Base-by-base conservation (phyloP, 2,113 vertebrate species). In the Cyanistes caeruleus region DNA sequence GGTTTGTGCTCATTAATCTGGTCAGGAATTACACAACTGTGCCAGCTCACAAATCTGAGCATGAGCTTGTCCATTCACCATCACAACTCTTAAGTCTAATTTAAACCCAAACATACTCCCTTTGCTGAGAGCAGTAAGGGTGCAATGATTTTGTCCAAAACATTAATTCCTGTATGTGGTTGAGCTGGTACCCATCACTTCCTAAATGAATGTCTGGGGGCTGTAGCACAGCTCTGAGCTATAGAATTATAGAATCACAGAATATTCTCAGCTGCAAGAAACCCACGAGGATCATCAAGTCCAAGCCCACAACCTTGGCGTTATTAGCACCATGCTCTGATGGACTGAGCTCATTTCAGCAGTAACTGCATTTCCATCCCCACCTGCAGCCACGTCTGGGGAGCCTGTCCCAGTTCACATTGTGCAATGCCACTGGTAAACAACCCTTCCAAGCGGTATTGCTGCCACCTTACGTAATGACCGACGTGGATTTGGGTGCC, bases 391-490 rank as follows among this genome's bases (percentile, higher is more conserved):
- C 74, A 39, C 4, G 4, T 60, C 95, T 85, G 78, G 76, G 5
- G 17, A 84, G 63, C 60, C 3, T 18, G 72, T 77, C 52, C 82
- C 87, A 76, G 78, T 68, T 76, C 33, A 3, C 65, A 12, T 95
- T 96, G 93, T 90, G 95, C 81, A 95, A 95, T 21, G 80, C 28
- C 15, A 0, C 64, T 84, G 90, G 85, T 94, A 95, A 93, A 94
- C 95, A 96, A 69, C 68, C 55, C 62, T 73, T 75, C 86, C 80
- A 22, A 90, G 73, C 60, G 88, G 16, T 87, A 65, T 90, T 94
- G 82, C 93, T 90, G 68, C 85, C 82, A 86, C 84, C 69, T 93
- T 81, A 97, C 58, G 37, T 95, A 96, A 96, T 84, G n/a, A 4
- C 72, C 88, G 35, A 23, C 75, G 76, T 70, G 84, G 83, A 5